A percentile compares a stretch with the other conserved stretches of the same genome.
These are phyloP conservation scores for Pheucticus melanocephalus DNA, from an alignment of 2,113 vertebrate genomes.

Conservation along the genomic window DNA sequence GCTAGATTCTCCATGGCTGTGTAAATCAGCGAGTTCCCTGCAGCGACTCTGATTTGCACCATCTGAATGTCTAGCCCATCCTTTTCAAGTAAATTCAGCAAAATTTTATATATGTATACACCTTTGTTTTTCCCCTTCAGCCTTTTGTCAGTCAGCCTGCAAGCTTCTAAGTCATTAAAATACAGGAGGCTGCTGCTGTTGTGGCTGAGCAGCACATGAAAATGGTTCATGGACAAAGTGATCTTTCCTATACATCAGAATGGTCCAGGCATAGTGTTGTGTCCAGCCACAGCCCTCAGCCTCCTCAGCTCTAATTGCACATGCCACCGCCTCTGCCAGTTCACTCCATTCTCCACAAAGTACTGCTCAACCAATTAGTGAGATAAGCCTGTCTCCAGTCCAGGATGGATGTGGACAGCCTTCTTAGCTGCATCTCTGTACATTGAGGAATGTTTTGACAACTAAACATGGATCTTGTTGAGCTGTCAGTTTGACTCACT, in stretches of 20 bases:
- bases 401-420: not conserved
- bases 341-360: not conserved
- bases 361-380: not conserved
- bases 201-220: not conserved
- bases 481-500: not conserved
- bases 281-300: not conserved
- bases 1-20: constrained; percentile 9
- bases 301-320: not conserved
- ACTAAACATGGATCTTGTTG: constrained; percentile 18
- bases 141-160: not conserved
- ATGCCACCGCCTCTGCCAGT: not conserved
- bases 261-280: not conserved
- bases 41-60: not conserved
- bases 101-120: not conserved
- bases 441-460: constrained; percentile 33
- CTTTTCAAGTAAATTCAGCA: constrained; percentile 21
- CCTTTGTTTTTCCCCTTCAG: constrained; percentile 10
- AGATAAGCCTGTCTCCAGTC: not conserved
- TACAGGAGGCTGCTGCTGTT: not conserved
- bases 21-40: constrained; percentile 44
- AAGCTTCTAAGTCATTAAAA: constrained; percentile 1
- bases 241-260: not conserved
- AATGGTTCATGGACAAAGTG: not conserved
- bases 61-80: constrained; percentile 3
- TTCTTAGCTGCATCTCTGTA: not conserved